Conservation (phyloP, 92 coral and sea anemone species). For the Paragorgia papillata region DNA sequence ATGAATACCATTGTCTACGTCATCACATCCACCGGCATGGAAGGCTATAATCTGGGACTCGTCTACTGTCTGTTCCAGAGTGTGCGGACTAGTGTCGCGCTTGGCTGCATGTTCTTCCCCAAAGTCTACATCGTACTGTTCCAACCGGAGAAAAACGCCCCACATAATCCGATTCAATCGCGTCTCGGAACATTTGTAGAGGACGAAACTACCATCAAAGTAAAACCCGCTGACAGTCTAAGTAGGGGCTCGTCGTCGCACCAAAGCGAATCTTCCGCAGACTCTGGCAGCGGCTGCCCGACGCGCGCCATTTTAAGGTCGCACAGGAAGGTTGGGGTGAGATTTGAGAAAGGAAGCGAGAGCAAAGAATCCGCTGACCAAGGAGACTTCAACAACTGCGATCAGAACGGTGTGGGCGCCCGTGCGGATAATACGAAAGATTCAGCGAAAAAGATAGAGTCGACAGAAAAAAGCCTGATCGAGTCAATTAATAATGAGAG, state of each 20-base stretch:
- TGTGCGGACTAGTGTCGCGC: conserved; percentile 71
- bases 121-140: conserved; percentile 78
- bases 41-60: conserved; percentile 20
- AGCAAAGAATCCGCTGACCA: background rate
- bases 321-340: conserved; percentile 8
- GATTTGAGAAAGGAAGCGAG: background rate
- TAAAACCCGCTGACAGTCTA: background rate
- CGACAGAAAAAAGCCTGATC: no score
- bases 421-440: background rate
- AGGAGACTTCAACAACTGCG: background rate
- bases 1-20: conserved; percentile 72
- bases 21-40: conserved; percentile 28
- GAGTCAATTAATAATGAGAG: no score
- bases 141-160: conserved; percentile 83
- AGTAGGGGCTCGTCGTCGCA: background rate
- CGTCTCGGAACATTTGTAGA: conserved; percentile 24
- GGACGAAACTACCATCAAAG: background rate
- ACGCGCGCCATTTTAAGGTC: background rate
- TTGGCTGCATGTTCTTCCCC: conserved; percentile 81
- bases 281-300: background rate
- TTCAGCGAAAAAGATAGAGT: background rate
- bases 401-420: background rate
- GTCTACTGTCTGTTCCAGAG: conserved; percentile 65
- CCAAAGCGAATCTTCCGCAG: background rate
- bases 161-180: conserved; percentile 45